Conservation (phyloP, 2,888 invertebrate species). For the Thymelicus lineola region DNA sequence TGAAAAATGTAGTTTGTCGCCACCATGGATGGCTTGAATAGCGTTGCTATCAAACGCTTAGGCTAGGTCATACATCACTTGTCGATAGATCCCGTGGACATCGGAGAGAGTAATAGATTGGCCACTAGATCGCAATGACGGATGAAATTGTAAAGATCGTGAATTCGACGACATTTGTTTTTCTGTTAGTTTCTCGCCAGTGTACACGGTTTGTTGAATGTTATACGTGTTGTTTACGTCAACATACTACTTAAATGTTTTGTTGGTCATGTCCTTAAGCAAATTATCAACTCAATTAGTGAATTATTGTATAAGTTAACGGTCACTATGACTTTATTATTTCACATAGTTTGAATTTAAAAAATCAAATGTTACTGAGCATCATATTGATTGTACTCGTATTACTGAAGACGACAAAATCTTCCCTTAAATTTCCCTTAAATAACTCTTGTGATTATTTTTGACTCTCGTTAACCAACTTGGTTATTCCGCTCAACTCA, state of each 20-base stretch:
- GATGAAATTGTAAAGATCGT: constrained; percentile 35
- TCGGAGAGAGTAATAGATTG: constrained; percentile 54
- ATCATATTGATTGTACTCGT: neutral
- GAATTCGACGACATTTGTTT: neutral
- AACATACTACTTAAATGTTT: too few relatives aligned
- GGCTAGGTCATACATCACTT: constrained; percentile 50
- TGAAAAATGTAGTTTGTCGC: constrained; percentile 25
- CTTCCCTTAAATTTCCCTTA: constrained; percentile 43
- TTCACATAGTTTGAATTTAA: too few relatives aligned
- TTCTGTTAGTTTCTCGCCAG: neutral
- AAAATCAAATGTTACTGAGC: neutral
- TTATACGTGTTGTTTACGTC: too few relatives aligned
- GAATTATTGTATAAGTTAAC: too few relatives aligned
- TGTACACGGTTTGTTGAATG: too few relatives aligned
- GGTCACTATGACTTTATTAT: too few relatives aligned
- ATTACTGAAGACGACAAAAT: constrained; percentile 4
- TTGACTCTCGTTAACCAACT: constrained; percentile 51
- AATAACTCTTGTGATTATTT: constrained; percentile 18
- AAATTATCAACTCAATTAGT: too few relatives aligned
- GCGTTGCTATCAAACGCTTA: constrained; percentile 35
- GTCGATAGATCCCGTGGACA: constrained; percentile 48
- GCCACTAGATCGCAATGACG: constrained; percentile 35
- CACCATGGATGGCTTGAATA: constrained; percentile 10
- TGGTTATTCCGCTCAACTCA: constrained; percentile 50
- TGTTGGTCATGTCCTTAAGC: too few relatives aligned